Evolutionary conservation across 2,888 invertebrate species (phyloP), one percentile per base, ranked within the genome.

Genomic region (Eledona agricola): DNA sequence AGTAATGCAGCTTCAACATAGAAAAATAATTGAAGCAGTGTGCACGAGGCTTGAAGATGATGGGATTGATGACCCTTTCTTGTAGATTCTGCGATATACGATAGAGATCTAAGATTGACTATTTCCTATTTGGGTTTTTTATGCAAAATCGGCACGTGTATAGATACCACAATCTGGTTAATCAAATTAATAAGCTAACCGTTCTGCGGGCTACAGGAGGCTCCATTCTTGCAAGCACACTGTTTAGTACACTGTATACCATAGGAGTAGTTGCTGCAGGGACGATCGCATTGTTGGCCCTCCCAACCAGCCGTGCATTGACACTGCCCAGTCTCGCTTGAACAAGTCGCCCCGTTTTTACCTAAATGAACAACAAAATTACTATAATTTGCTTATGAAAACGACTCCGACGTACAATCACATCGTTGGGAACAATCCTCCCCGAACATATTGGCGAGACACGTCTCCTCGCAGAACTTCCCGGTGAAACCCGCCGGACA

Each of bases 401-500:
- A 40, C 32, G 17, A 7, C 25, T 2, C 10, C 23, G 37, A 71
- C 74, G 80, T 77, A 74, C 93, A 93, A 57, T 86, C 83, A 73
- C 93, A 94, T 10, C 79, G 81, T 66, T 89, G 86, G 4, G 83
- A 81, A 72, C 93, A 94, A 66, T 89, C 88, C 74, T 90, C 87
- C 0, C 94, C 93, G 72, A 86, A 93, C 17, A 78, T 83, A 40
- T 89, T 89, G 15, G 72, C 72, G 0, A 84, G 83, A 66, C 94
- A 94, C 3, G 78, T 75, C 69, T 87, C 82, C 62, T 84, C 84
- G 74, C 94, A 94, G 34, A 83, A 83, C 12, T 77, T 69, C 0
- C 93, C 93, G 17, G 82, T 83, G 74, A 83, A 93, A 4, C 94
- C 93, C 2, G 93, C 84, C 7, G 88, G 84, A 74, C 95, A 95